Evolutionary conservation across 2,888 invertebrate genomes (phyloP).

Genomic region (Synanthedon vespiformis): DNA sequence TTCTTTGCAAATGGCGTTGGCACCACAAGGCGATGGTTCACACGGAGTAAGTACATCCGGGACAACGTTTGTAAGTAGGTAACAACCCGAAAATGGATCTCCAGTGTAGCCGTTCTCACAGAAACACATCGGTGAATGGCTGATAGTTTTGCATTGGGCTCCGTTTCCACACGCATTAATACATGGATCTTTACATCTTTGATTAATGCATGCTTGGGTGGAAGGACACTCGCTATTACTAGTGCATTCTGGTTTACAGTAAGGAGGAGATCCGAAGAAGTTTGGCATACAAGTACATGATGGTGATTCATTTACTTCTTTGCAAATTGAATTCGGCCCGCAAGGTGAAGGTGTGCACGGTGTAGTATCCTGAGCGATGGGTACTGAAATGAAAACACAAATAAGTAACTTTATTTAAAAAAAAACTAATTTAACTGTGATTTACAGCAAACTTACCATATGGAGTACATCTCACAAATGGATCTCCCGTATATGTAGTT

Average conservation of each 20-base stretch:
- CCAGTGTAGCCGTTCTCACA: slow-evolving; percentile 76
- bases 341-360: slow-evolving; percentile 80
- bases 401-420: not conserved
- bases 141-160: slow-evolving; percentile 78
- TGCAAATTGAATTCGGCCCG: slow-evolving; percentile 74
- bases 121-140: slow-evolving; percentile 81
- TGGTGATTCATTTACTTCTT: slow-evolving; percentile 67
- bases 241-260: slow-evolving; percentile 80
- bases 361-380: slow-evolving; percentile 61
- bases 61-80: slow-evolving; percentile 40
- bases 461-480: slow-evolving; percentile 77
- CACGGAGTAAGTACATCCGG: slow-evolving; percentile 67
- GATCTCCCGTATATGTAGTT: slow-evolving; percentile 77
- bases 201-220: slow-evolving; percentile 74
- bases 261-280: slow-evolving; percentile 80
- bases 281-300: slow-evolving; percentile 77
- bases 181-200: slow-evolving; percentile 77
- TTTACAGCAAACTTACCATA: slow-evolving; percentile 33
- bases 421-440: not conserved
- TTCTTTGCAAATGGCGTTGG: slow-evolving; percentile 74
- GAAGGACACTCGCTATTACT: slow-evolving; percentile 77
- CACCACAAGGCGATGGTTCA: slow-evolving; percentile 73
- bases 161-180: slow-evolving; percentile 77
- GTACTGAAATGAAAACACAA: slow-evolving; percentile 37
- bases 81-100: slow-evolving; percentile 76